phyloP scores from a whole-genome alignment of 2,113 vertebrate species.

The Siphamia tubifer region DNA sequence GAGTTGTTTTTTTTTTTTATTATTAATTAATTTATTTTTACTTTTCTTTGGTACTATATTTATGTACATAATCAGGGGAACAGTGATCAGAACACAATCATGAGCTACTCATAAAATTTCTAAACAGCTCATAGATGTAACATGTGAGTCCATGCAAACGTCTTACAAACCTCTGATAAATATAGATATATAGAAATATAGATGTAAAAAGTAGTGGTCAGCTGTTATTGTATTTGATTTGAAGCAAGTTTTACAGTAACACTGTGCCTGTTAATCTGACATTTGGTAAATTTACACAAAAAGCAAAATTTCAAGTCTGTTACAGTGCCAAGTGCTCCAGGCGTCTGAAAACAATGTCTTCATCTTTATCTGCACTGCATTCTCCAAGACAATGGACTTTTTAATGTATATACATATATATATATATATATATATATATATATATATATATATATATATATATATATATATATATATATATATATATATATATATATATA shows the following conservation, averaged over 20 bases:
- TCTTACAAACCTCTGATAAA: no score
- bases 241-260: conserved; percentile 36
- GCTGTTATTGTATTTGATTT: conserved; percentile 29
- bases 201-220: conserved; percentile 6
- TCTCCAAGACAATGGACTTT: no score
- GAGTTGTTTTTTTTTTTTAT: neutral
- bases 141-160: no score
- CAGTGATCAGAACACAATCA: neutral
- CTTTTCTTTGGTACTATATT: no score
- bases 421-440: no score
- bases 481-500: no score
- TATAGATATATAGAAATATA: neutral
- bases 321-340: neutral
- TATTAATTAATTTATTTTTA: no score
- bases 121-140: neutral
- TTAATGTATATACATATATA: no score
- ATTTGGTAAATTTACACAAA: conserved; percentile 51
- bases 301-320: conserved; percentile 25
- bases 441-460: no score
- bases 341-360: conserved; percentile 5
- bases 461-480: no score
- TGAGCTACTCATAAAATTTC: neutral
- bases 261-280: conserved; percentile 35
- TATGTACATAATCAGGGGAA: neutral
- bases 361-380: neutral